Evolutionary conservation across 2,113 vertebrate species (phyloP), one percentile per base, ranked within the genome.

Genomic region (Rhinolophus sinicus): DNA sequence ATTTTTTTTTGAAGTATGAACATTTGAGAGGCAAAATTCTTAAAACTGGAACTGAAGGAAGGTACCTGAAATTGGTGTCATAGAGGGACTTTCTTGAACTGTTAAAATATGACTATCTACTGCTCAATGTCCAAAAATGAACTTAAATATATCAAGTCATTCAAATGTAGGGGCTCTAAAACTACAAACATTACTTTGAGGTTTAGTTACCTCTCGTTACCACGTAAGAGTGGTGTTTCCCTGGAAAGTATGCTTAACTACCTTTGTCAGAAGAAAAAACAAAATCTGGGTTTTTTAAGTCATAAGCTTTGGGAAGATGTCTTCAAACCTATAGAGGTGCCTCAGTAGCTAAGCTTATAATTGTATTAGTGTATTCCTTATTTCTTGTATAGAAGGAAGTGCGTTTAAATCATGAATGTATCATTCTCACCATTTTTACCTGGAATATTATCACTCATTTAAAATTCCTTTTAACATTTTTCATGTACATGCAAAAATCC

Each of bases 1-100:
- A 64, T 97, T 44, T 44, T 98, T 97, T 92, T 96, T 97, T 97
- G 92, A 97, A 97, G 97, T 90, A 81, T 94, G 96, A 72, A 73
- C 94, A 94, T 73, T 56, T 81, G 80, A 92, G 72, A 69, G 90
- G 87, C 92, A 98, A 97, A 96, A 95, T 86, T 78, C 88, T 69
- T 89, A 97, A 96, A 95, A 94, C 28, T 30, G 72, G 83, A 72
- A 93, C 81, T 3, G 5, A 47, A 72, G 75, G 78, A 64, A 91
- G 77, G 84, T 96, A 91, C 64, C 62, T 93, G 92, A 88, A 95
- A 95, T 58, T 91, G 65, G 92, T 92, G 90, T 64, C 83, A 64
- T 3, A 0, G 7, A 80, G 26, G 73, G 77, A 96, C 82, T 81
- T 78, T 67, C 35, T 44, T 85, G 16, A 81, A 58, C 85, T 40